Conservation (phyloP, 53 echinoderm and acorn worm species). For the Zoroaster sp. region DNA sequence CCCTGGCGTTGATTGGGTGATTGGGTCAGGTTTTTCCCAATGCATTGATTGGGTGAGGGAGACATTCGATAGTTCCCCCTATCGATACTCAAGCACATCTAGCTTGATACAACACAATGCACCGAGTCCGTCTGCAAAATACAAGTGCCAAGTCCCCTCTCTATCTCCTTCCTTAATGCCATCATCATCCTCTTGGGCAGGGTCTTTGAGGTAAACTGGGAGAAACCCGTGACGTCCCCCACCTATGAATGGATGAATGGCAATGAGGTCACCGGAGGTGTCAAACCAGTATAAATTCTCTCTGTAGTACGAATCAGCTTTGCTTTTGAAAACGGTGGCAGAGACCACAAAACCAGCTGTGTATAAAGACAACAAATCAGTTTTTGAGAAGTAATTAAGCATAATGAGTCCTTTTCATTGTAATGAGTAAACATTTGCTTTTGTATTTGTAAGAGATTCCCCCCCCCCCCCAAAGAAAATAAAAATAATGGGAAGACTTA, state of each 20-base stretch:
- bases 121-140: slow-evolving; percentile 48
- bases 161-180: not conserved
- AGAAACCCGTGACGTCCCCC: slow-evolving; percentile 20
- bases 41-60: too few species aligned
- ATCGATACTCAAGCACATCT: not conserved
- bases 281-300: slow-evolving; percentile 47
- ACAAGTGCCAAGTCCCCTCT: slow-evolving; percentile 7
- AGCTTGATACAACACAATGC: slow-evolving; percentile 41
- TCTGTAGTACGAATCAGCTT: not conserved
- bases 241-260: slow-evolving; percentile 38
- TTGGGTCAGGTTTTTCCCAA: too few species aligned
- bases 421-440: too few species aligned
- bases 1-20: too few species aligned
- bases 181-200: not conserved
- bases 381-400: too few species aligned
- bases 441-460: too few species aligned
- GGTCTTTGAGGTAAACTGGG: slow-evolving; percentile 9
- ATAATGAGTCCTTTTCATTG: too few species aligned
- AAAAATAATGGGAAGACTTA: too few species aligned
- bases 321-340: not conserved
- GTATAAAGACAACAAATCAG: too few species aligned
- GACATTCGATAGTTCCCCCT: too few species aligned
- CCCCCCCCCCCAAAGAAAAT: too few species aligned
- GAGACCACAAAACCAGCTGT: slow-evolving; percentile 43
- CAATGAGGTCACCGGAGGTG: slow-evolving; percentile 13